Base-by-base conservation (phyloP, 1,140 invertebrate species). In the Anagrus nilaparvatae region DNA sequence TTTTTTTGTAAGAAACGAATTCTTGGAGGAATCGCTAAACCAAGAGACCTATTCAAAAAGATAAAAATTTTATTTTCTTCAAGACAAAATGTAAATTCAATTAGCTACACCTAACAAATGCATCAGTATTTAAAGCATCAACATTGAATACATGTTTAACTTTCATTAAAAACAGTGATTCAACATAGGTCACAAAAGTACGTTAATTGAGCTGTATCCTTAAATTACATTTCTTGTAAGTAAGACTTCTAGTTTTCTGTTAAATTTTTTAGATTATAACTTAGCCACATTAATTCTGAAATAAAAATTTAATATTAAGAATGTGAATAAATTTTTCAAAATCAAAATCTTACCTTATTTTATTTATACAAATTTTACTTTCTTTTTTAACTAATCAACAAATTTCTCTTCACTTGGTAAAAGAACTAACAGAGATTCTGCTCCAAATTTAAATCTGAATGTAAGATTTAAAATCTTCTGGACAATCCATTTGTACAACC, bases 401-500 rank as follows among this genome's bases (percentile, higher is more conserved):
- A 97, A 87, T 49, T 81, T 69, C 57, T 82, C 72, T 71, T 98
- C 93, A 52, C 79, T 82, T 1, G 89, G 87, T 30, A 91, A 63
- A 39, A 97, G 64, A 42, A 97, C 76, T 3, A 98, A 59, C 8
- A 97, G 67, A 33, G 87, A 82, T 73, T 96, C 85, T 1, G 94
- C 94, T 39, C 78, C 76, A 51, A 82, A 77, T 47, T 83, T 71
- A 61, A 82, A 90, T 48, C 92, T 99, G 97, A 53, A 99, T 95
- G 53, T 99, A 99, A 3, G 92, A 90, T 42, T 87, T 87, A 3
- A 82, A 81, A 75, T 95, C 86, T 71, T 97, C 91, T 4, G 96
- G 95, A 70, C 94, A 98, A 65, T 99, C 96, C 58, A 92, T 72
- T 63, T 99, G 96, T 29, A 99, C 71, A 8, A 99, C 95, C 95